phyloP scores from a whole-genome alignment of 1,140 invertebrate species.

The Agraylea sexmaculata region DNA sequence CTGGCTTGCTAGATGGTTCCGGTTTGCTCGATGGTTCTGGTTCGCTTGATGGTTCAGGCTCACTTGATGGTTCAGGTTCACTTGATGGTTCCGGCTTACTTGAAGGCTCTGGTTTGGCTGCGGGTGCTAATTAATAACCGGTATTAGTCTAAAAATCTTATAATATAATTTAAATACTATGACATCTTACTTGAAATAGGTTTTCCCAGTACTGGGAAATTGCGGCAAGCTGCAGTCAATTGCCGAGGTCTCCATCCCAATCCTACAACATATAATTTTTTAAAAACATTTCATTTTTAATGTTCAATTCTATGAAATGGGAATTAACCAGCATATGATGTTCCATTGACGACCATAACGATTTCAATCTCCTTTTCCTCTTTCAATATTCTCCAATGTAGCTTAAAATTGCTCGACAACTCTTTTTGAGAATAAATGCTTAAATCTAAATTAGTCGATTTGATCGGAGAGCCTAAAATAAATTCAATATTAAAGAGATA shows the following conservation, averaged over 20 bases:
- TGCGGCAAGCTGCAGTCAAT: constrained; percentile 59
- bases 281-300: no score
- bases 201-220: constrained; percentile 57
- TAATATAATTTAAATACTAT: background rate
- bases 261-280: no score
- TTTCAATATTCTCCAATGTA: constrained; percentile 75
- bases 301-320: background rate
- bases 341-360: constrained; percentile 69
- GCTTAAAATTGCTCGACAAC: constrained; percentile 56
- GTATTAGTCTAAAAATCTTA: no score
- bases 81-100: constrained; percentile 30
- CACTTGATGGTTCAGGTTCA: constrained; percentile 27
- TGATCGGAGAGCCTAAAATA: constrained; percentile 51
- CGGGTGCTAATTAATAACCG: constrained; percentile 30
- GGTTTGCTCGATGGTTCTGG: constrained; percentile 26
- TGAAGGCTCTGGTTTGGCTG: constrained; percentile 27
- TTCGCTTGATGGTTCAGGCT: constrained; percentile 30
- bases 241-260: constrained; percentile 69
- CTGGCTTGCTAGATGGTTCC: constrained; percentile 32
- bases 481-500: constrained; percentile 12
- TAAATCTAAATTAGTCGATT: constrained; percentile 50
- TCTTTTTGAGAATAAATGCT: constrained; percentile 55
- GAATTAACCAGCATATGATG: constrained; percentile 66
- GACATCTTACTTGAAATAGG: constrained; percentile 26
- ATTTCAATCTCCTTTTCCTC: constrained; percentile 74